Conservation (phyloP, 2,113 vertebrate genomes). For the Psephotus haematonotus region DNA sequence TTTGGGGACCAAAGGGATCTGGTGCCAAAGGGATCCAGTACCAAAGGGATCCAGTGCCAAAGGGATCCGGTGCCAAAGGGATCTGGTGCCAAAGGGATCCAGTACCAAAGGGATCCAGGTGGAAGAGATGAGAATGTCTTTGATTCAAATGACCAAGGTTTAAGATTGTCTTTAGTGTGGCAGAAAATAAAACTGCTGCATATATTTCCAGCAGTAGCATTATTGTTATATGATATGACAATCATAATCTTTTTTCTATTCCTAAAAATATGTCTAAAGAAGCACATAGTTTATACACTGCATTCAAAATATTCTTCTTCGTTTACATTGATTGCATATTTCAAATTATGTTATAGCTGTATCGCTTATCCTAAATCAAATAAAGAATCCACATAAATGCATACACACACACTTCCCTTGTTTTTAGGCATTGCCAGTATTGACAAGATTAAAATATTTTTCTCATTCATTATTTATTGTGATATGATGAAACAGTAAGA, state of each 20-base stretch:
- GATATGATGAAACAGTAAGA: not conserved
- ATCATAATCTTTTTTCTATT: not conserved
- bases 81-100: too few species aligned
- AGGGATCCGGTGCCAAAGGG: too few species aligned
- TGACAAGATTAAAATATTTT: slow-evolving; percentile 67
- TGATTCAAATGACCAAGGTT: slow-evolving; percentile 53
- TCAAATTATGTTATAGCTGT: slow-evolving; percentile 72
- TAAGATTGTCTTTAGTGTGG: slow-evolving; percentile 13
- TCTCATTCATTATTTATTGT: slow-evolving; percentile 48
- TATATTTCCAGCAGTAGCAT: slow-evolving; percentile 31
- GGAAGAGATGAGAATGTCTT: slow-evolving; percentile 48
- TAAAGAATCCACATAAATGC: slow-evolving; percentile 61
- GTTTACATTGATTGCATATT: slow-evolving; percentile 78
- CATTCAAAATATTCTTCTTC: slow-evolving; percentile 76
- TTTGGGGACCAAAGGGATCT: too few species aligned
- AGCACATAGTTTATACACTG: slow-evolving; percentile 62
- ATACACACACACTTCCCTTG: slow-evolving; percentile 5
- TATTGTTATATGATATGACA: slow-evolving; percentile 43
- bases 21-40: too few species aligned
- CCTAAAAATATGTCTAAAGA: slow-evolving; percentile 57
- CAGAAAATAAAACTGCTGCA: slow-evolving; percentile 54
- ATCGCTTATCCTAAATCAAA: slow-evolving; percentile 72
- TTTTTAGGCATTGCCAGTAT: slow-evolving; percentile 37
- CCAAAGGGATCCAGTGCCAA: too few species aligned
- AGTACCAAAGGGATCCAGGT: too few species aligned